phyloP scores from a whole-genome alignment of 2,797 vertebrate genomes.

The Scolopax bukidnonensis region DNA sequence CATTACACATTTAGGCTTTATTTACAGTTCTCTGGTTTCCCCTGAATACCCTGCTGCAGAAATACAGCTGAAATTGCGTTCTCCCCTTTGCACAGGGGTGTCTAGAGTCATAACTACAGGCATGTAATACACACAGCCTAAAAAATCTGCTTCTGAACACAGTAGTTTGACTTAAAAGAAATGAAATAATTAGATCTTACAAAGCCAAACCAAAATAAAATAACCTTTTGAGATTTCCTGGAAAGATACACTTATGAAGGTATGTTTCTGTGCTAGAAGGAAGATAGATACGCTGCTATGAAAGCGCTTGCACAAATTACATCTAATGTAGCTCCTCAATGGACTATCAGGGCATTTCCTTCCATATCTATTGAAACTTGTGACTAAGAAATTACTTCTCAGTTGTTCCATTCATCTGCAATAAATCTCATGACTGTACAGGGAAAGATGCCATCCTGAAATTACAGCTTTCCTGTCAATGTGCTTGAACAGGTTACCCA shows the following conservation, averaged over 20 bases:
- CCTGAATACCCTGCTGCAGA: neutral
- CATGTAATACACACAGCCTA: neutral
- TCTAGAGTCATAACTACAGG: neutral
- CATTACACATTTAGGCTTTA: neutral
- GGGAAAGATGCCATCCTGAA: constrained; percentile 58
- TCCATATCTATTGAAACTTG: neutral
- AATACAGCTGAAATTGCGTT: neutral
- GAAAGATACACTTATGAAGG: neutral
- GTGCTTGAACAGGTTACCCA: constrained; percentile 20
- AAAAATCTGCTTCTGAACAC: neutral
- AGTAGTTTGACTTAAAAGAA: neutral
- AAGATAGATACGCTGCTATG: neutral
- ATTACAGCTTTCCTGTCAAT: constrained; percentile 59
- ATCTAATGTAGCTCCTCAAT: neutral
- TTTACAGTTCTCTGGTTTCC: neutral
- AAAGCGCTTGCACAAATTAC: neutral
- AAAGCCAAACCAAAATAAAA: neutral
- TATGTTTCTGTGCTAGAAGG: neutral
- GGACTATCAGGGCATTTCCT: constrained; percentile 1
- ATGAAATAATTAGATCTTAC: neutral
- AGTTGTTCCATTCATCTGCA: constrained; percentile 39
- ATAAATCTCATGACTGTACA: constrained; percentile 24
- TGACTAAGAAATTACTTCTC: constrained; percentile 40
- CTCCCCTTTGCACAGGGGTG: neutral
- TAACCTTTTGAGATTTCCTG: neutral